Conservation (phyloP, 1,140 invertebrate genomes). For the Macrotrachela quadricornifera region DNA sequence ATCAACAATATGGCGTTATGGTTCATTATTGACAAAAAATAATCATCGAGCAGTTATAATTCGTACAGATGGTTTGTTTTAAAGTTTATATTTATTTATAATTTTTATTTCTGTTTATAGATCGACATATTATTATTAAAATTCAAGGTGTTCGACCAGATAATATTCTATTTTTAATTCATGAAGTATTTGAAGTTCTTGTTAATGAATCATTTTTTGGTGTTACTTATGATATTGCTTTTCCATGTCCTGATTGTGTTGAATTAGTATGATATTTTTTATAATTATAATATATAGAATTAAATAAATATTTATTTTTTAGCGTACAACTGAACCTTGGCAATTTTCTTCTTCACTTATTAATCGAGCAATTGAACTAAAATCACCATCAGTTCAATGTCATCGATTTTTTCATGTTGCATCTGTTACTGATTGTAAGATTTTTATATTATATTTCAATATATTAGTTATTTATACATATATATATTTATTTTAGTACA, state of each 20-base stretch:
- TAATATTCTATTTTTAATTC: conserved; percentile 24
- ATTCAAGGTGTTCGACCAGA: conserved; percentile 23
- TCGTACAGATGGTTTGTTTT: conserved; percentile 14
- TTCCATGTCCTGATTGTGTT: conserved; percentile 25
- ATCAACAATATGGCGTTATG: conserved; percentile 23
- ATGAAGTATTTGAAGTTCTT: conserved; percentile 23
- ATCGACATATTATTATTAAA: conserved; percentile 17
- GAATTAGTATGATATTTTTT: conserved; percentile 15
- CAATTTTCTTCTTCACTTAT: conserved; percentile 20
- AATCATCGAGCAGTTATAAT: conserved; percentile 20
- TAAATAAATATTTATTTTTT: conserved; percentile 2
- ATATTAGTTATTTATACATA: background rate
- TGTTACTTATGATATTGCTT: conserved; percentile 19
- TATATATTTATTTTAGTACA: conserved; percentile 9
- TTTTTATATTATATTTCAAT: conserved; percentile 11
- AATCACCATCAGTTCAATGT: conserved; percentile 26
- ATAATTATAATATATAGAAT: background rate
- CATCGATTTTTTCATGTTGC: conserved; percentile 26
- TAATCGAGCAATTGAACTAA: conserved; percentile 16
- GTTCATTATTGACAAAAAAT: conserved; percentile 24
- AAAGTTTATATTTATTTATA: no score
- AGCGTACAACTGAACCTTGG: conserved; percentile 19
- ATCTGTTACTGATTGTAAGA: conserved; percentile 21
- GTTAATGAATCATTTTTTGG: conserved; percentile 26
- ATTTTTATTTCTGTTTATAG: conserved; percentile 14